Evolutionary conservation across 2,888 invertebrate genomes (phyloP).

Genomic region (Cremastobaeus sp.): DNA sequence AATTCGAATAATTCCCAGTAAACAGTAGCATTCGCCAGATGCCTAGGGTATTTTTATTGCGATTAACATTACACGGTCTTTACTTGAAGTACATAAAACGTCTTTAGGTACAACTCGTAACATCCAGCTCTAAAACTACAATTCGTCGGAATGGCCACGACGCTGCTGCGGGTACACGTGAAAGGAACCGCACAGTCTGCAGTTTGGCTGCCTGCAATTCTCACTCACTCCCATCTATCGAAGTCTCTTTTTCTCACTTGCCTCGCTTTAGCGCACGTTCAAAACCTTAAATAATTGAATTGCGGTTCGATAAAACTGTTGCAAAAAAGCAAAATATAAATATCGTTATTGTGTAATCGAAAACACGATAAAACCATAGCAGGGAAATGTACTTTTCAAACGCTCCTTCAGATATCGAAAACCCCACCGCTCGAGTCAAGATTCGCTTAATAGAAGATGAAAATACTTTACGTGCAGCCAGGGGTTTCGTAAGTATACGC

Average conservation of each 20-base stretch:
- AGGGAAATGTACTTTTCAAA: too few species aligned
- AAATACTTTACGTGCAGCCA: constrained; percentile 67
- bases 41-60: constrained; percentile 46
- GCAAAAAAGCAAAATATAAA: constrained; percentile 4
- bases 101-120: constrained; percentile 55
- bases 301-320: constrained; percentile 45
- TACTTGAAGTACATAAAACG: constrained; percentile 48
- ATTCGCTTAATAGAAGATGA: too few species aligned
- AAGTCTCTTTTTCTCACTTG: constrained; percentile 11
- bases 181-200: constrained; percentile 59
- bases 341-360: too few species aligned
- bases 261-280: constrained; percentile 41
- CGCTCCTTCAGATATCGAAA: too few species aligned
- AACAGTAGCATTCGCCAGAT: neutral
- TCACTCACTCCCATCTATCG: constrained; percentile 47
- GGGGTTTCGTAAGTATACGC: constrained; percentile 66
- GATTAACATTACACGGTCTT: constrained; percentile 37
- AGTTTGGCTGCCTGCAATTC: constrained; percentile 54
- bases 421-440: too few species aligned
- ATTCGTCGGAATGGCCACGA: constrained; percentile 53
- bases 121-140: constrained; percentile 54
- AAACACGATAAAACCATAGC: too few species aligned
- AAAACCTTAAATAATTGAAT: constrained; percentile 41
- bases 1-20: too few species aligned
- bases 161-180: constrained; percentile 53